phyloP scores from a whole-genome alignment of 2,888 invertebrate genomes.

The Pediacus dermestoides region DNA sequence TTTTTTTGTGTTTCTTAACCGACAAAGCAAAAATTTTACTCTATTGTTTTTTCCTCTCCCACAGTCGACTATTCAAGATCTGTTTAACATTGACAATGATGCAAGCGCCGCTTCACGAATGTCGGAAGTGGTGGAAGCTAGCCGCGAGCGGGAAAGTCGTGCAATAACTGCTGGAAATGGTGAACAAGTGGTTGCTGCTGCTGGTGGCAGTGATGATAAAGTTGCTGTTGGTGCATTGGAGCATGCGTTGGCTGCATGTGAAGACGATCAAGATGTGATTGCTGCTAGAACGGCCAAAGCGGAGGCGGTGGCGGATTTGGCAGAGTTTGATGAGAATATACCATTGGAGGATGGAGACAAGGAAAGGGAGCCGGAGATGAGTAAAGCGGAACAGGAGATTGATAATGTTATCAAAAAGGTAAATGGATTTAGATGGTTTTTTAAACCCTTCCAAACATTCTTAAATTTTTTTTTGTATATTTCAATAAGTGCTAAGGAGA shows the following conservation, averaged over 20 bases:
- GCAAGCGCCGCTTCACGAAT: constrained; percentile 58
- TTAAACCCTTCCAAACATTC: constrained; percentile 40
- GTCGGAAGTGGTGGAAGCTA: constrained; percentile 57
- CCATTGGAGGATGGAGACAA: constrained; percentile 71
- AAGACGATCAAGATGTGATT: constrained; percentile 88
- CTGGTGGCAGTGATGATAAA: constrained; percentile 53
- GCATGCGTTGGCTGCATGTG: constrained; percentile 83
- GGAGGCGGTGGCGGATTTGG: constrained; percentile 84
- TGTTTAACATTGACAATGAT: constrained; percentile 76
- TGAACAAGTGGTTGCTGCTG: constrained; percentile 17
- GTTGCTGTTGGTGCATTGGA: constrained; percentile 66
- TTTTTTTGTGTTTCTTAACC: constrained; percentile 1
- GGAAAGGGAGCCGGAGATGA: constrained; percentile 57
- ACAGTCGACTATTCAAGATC: constrained; percentile 86
- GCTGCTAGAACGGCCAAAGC: constrained; percentile 87
- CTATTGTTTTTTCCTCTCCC: constrained; percentile 28
- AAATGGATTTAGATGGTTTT: no score
- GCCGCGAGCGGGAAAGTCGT: constrained; percentile 43
- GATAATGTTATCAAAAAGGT: constrained; percentile 71
- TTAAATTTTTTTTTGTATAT: constrained; percentile 6
- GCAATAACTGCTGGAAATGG: constrained; percentile 23
- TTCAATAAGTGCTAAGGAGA: neutral
- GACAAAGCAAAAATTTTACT: no score
- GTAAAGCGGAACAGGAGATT: constrained; percentile 70
- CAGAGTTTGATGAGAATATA: constrained; percentile 94